Conservation (phyloP, 1,140 invertebrate species). For the Telenomus remus region DNA sequence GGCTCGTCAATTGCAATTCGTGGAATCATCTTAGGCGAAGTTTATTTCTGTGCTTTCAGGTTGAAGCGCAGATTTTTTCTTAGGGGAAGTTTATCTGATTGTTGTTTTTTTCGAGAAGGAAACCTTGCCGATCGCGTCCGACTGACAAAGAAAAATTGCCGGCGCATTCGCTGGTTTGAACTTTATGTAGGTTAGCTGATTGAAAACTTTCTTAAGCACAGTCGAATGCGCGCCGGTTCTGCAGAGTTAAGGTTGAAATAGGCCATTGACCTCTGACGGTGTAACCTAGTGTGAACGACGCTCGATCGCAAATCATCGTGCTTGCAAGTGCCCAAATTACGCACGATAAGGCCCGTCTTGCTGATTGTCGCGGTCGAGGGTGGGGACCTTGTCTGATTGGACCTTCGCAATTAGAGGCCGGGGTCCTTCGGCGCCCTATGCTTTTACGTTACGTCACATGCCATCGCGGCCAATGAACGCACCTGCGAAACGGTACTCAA, state of each 20-base stretch:
- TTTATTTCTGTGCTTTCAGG: too few species aligned
- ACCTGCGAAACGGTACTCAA: slow-evolving; percentile 54
- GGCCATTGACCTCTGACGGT: slow-evolving; percentile 66
- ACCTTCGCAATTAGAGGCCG: slow-evolving; percentile 43
- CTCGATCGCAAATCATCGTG: slow-evolving; percentile 58
- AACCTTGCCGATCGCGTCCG: slow-evolving; percentile 14
- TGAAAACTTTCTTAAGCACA: slow-evolving; percentile 61
- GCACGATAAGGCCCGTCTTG: not conserved
- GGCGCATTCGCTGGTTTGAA: slow-evolving; percentile 48
- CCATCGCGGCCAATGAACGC: slow-evolving; percentile 53
- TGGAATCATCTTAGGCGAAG: too few species aligned
- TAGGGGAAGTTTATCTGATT: too few species aligned
- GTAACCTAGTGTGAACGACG: slow-evolving; percentile 60
- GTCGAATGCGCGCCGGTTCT: slow-evolving; percentile 57
- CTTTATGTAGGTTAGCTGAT: slow-evolving; percentile 63
- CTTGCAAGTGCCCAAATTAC: slow-evolving; percentile 51
- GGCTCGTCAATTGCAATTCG: too few species aligned
- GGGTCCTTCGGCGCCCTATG: slow-evolving; percentile 35
- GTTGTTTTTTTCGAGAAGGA: too few species aligned
- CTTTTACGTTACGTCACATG: slow-evolving; percentile 42
- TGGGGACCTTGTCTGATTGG: slow-evolving; percentile 33
- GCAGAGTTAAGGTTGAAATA: slow-evolving; percentile 67
- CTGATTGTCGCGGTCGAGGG: slow-evolving; percentile 8
- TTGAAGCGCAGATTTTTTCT: too few species aligned
- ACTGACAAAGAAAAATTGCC: slow-evolving; percentile 49